These are phyloP conservation scores for Bubo scandiacus DNA, from an alignment of 2,113 vertebrate species.

Conservation along the genomic window DNA sequence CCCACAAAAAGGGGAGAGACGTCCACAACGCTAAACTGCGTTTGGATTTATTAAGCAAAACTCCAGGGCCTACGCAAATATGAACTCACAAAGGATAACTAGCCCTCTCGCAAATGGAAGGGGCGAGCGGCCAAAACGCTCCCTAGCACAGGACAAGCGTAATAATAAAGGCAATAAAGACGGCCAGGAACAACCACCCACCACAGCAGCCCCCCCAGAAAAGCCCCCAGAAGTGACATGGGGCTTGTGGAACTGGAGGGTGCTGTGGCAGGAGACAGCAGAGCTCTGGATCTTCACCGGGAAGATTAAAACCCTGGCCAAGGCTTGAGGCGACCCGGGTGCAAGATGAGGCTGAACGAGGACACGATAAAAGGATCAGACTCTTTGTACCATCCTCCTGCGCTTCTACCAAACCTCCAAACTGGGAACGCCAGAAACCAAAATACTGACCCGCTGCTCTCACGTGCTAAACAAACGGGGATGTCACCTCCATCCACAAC, in stretches of 20 bases:
- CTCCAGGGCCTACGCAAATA: not conserved
- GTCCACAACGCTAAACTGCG: accelerated
- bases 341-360: accelerated
- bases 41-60: not conserved
- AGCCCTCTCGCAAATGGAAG: not conserved
- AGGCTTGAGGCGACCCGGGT: not conserved
- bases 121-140: not conserved
- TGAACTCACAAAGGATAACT: not conserved
- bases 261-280: accelerated
- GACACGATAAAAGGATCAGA: accelerated
- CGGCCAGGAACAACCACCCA: not conserved
- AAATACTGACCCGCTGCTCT: no score
- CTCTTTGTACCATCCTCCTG: accelerated
- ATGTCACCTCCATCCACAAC: not conserved
- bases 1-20: not conserved
- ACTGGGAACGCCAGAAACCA: not conserved
- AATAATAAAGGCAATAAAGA: not conserved
- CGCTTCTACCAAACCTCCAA: not conserved
- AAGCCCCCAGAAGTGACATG: accelerated
- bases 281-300: not conserved
- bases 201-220: not conserved
- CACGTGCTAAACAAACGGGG: not conserved
- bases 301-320: not conserved
- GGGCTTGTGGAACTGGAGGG: not conserved
- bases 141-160: not conserved